Evolutionary conservation across 2,888 invertebrate genomes (phyloP), one percentile per base, ranked within the genome.

Genomic region (Rotaria socialis): DNA sequence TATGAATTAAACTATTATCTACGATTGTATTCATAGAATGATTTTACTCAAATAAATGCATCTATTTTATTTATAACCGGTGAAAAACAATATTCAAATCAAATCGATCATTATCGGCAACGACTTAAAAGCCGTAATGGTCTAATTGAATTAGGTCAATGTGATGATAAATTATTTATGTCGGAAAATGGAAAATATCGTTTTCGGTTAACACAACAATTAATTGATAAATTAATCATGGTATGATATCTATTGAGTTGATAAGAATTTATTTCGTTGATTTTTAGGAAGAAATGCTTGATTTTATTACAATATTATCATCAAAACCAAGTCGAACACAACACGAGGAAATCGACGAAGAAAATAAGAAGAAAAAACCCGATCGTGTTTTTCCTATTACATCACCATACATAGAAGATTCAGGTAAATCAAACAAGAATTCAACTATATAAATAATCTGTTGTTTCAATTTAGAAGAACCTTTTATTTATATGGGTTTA

Each of bases 161-260:
- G 80, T 80, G 41, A 80, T 80, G 47, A 47, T n/a, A 80, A 47
- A 47, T 80, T 80, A 80, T 80, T 1, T 14, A 80, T 80, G 80
- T 43, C 80, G 2, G 80, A 80, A 80, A 11, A 22, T 80, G 47
- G 80, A 80, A 80, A 80, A 80, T 80, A 80, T 80, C 47, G 80
- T 80, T 24, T 80, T 47, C 80, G 80, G 24, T 47, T 80, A 47
- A 80, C 47, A 80, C 80, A 80, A 80, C 43, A 47, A 47, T 43
- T 80, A n/a, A 80, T 80, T 47, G 80, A 80, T 47, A 80, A 80
- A 80, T 47, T 80, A 43, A 19, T 80, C 8, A 80, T 80, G 80
- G 80, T 80, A 24, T 22, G 4, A 19, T 27, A 22, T 6, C 8
- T 43, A 41, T 19, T 0, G n/a, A 7, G 6, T 7, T 1, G 2